Evolutionary conservation across 2,113 vertebrate species (phyloP), one percentile per base, ranked within the genome.

Genomic region (Tetraodon nigroviridis): DNA sequence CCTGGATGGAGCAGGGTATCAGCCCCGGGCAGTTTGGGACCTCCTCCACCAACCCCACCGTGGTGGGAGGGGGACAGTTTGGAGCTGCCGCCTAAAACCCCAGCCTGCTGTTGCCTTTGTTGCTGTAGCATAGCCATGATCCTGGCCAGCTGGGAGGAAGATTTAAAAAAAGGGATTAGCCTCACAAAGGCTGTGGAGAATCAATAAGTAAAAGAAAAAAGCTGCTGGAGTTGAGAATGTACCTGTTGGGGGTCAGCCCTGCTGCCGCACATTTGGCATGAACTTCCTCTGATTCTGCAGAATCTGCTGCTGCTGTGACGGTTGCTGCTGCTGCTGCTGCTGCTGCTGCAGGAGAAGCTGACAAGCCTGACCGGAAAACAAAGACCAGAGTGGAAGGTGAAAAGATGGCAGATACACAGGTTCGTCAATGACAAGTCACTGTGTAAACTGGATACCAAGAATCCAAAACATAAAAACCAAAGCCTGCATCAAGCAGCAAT

Each of bases 241-340:
- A 99, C 96, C 94, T 98, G 95, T 76, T 99, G 97, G 37, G 90
- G 89, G 73, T 98, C 97, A 46, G 94, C 86, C 86, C 86, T 97
- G 96, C 62, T 97, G 97, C 56, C 96, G 92, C 68, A 97, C 90
- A 32, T 93, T 95, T 52, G 94, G 94, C 18, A 94, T 90, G 80
- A 99, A 93, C 89, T 99, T 99, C 71, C 97, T 95, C 92, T 98
- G 96, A 88, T 95, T 98, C 81, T 97, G 96, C 72, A 99, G 87
- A 18, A 98, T 83, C 68, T 97, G 94, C 57, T 89, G 91, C n/a
- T 91, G 93, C 19, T 92, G 90, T 7, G 89, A 91, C 22, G 90
- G 93, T 5, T 55, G 88, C 16, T 76, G 85, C 18, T 77, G 89
- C 61, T 82, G 87, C 67, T 46, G 57, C 47, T 86, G 90, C 76